A percentile compares a stretch with the other conserved stretches of the same genome.
phyloP scores from a whole-genome alignment of 1,140 invertebrate genomes.

The Bombus haemorrhoidalis region DNA sequence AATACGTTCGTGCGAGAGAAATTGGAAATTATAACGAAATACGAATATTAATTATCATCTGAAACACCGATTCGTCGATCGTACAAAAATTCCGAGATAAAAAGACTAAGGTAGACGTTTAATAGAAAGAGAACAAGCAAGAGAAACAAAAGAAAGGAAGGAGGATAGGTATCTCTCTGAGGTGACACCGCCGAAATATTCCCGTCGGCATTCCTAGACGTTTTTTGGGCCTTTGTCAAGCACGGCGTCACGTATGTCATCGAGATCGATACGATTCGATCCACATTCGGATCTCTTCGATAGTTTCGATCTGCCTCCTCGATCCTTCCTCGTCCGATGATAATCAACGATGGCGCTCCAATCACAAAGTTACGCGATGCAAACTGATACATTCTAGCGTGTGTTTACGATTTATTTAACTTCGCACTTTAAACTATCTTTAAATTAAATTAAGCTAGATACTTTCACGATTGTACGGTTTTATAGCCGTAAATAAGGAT shows the following conservation, averaged over 20 bases:
- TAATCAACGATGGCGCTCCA: not conserved
- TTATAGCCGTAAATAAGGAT: not conserved
- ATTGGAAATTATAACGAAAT: not conserved
- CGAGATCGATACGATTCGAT: constrained; percentile 65
- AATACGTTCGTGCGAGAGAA: not conserved
- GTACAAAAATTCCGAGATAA: not conserved
- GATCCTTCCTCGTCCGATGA: constrained; percentile 1
- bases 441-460: not conserved
- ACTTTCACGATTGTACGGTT: too few relatives aligned
- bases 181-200: constrained; percentile 80
- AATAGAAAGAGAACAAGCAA: not conserved
- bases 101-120: not conserved
- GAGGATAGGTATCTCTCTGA: constrained; percentile 51
- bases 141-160: constrained; percentile 30
- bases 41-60: not conserved
- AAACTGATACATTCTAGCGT: not conserved
- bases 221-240: constrained; percentile 79
- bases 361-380: constrained; percentile 21
- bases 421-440: not conserved
- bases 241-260: constrained; percentile 77
- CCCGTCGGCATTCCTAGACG: constrained; percentile 77
- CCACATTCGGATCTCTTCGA: constrained; percentile 27
- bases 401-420: constrained; percentile 12
- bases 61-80: not conserved
- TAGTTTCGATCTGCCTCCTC: constrained; percentile 17